These are phyloP conservation scores for Murina feae DNA, from an alignment of 2,113 vertebrate species.

Conservation along the genomic window DNA sequence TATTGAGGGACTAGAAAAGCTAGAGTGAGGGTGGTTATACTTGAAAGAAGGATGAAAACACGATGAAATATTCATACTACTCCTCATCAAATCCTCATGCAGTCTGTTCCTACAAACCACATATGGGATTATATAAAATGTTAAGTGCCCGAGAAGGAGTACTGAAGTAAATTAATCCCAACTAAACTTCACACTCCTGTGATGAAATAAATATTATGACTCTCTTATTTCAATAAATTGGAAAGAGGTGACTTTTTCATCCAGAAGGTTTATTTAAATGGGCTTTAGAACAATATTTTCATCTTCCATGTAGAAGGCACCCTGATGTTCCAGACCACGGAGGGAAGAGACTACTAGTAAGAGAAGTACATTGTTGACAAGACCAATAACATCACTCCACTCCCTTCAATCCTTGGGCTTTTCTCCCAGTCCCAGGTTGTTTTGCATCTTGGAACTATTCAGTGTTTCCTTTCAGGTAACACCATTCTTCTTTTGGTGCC, in stretches of 20 bases:
- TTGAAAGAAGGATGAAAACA: neutral
- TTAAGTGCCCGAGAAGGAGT: conserved; percentile 48
- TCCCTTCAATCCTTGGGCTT: neutral
- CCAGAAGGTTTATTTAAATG: conserved; percentile 58
- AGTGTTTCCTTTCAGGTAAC: neutral
- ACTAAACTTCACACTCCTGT: conserved; percentile 45
- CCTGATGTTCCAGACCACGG: neutral
- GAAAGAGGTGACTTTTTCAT: conserved; percentile 45
- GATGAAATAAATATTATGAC: conserved; percentile 67
- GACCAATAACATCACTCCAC: neutral
- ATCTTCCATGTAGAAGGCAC: conserved; percentile 40
- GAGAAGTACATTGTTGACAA: neutral
- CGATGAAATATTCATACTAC: conserved; percentile 10
- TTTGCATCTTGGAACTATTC: neutral
- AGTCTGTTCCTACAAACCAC: conserved; percentile 15
- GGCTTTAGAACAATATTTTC: conserved; percentile 56
- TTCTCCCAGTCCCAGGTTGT: neutral
- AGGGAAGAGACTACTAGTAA: neutral
- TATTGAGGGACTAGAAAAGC: neutral
- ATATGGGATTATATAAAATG: conserved; percentile 54
- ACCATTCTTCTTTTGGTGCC: neutral
- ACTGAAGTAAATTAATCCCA: conserved; percentile 61
- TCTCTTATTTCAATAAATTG: conserved; percentile 63
- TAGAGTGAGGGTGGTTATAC: neutral
- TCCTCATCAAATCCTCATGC: conserved; percentile 28